Base-by-base conservation (phyloP, 2,797 vertebrate species). In the Hipposideros larvatus region DNA sequence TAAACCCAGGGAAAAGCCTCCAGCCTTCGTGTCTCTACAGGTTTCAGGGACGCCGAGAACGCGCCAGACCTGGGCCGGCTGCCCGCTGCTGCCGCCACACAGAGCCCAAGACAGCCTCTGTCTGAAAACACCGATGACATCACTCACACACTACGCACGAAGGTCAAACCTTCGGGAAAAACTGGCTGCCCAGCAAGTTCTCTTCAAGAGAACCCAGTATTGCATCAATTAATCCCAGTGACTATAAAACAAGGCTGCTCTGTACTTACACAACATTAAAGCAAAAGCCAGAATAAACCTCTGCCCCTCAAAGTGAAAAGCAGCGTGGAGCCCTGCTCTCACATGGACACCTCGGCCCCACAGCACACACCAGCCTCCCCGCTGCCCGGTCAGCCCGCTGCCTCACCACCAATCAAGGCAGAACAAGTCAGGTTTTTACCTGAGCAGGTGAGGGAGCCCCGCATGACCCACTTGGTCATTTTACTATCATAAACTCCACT, bases 401-500 rank as follows among this genome's bases (percentile, higher is more conserved):
- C 57, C 15, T 28, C 55, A 24, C 53, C 6, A 4, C 7, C 4
- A 0, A 4, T 2, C 19, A 11, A 51, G 19, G 19, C 4, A 31
- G 13, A n/a, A 59, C 16, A 37, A 77, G 2, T 18, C 59, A 51
- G 15, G 10, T 4, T 57, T 26, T 41, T 18, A 1, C 31, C 13
- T 1, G 16, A 43, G 84, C 51, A 61, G 7, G 9, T 1, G 4
- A 46, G 24, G 26, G 2, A 21, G 43, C 21, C 43, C 59, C 0
- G 0, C 0, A 4, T 4, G 55, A 1, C 21, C 21, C 1, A 0
- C 71, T 6, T 8, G 7, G 55, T 15, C 8, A 7, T 7, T 26
- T 14, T 11, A 28, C 13, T 28, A 13, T 4, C 28, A 10, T 31
- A 14, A 63, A 63, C 7, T 24, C 28, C 37, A 34, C 3, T 19